phyloP scores from a whole-genome alignment of 92 coral and sea anemone genomes.

The Metridium senile region DNA sequence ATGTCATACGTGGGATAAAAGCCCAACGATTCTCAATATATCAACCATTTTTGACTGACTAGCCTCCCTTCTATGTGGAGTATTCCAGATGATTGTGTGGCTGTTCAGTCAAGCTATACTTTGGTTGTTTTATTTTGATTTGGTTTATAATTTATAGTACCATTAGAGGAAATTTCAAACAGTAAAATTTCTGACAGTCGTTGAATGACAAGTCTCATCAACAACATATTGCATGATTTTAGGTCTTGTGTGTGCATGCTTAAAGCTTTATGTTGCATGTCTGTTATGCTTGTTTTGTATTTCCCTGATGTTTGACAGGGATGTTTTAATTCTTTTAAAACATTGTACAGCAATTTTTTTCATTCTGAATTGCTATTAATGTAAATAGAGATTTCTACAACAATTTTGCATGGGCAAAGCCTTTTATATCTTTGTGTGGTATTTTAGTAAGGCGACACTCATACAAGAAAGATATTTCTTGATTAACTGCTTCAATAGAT shows the following conservation, averaged over 20 bases:
- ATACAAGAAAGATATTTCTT: neutral
- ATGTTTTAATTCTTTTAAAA: slow-evolving; percentile 9
- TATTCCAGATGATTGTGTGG: neutral
- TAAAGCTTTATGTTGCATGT: neutral
- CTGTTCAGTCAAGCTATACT: neutral
- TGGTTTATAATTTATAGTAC: neutral
- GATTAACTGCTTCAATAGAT: no score
- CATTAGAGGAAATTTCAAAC: slow-evolving; percentile 10
- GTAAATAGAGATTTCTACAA: neutral
- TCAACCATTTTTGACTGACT: neutral
- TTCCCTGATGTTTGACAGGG: slow-evolving; percentile 12
- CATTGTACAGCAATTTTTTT: neutral
- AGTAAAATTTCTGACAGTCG: slow-evolving; percentile 5
- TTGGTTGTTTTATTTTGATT: neutral
- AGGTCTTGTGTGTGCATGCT: neutral
- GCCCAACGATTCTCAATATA: neutral
- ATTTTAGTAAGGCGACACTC: neutral
- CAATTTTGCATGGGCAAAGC: slow-evolving; percentile 13
- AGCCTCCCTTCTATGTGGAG: neutral
- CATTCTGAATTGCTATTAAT: neutral
- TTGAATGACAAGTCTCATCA: neutral
- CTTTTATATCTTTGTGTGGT: neutral
- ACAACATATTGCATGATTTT: neutral
- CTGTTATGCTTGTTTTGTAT: neutral
- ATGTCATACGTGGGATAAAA: slow-evolving; percentile 2